phyloP scores from a whole-genome alignment of 2,888 invertebrate genomes.

The Sarcophaga subvicina region DNA sequence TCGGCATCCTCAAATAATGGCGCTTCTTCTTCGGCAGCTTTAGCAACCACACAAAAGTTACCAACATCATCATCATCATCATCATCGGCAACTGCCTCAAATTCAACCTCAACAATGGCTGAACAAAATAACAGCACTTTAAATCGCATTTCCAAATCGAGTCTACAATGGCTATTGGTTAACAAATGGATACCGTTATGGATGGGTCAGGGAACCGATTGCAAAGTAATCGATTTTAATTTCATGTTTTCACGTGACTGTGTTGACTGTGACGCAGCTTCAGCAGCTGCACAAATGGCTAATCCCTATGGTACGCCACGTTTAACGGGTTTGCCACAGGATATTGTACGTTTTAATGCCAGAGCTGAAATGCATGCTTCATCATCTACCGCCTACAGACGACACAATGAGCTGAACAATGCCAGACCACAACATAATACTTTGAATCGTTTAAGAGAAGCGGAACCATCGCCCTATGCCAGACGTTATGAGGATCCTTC shows the following conservation, averaged over 20 bases:
- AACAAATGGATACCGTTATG: constrained; percentile 86
- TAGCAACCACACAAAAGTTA: constrained; percentile 39
- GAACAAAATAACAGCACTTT: constrained; percentile 75
- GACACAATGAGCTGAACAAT: constrained; percentile 73
- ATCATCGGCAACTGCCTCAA: constrained; percentile 72
- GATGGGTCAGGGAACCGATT: constrained; percentile 84
- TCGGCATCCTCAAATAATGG: constrained; percentile 5
- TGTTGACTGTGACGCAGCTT: constrained; percentile 79
- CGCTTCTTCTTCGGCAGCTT: constrained; percentile 10
- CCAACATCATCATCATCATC: constrained; percentile 75
- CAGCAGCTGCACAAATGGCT: constrained; percentile 76
- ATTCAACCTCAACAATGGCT: constrained; percentile 71
- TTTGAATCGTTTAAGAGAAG: constrained; percentile 77
- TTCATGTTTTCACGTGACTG: constrained; percentile 82
- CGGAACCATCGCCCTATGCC: constrained; percentile 68
- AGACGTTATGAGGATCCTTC: constrained; percentile 80
- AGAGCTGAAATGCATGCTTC: constrained; percentile 75
- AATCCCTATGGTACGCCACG: constrained; percentile 78
- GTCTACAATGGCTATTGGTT: constrained; percentile 86
- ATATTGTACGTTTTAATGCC: constrained; percentile 80
- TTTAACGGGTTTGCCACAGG: constrained; percentile 76
- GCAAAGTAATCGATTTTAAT: constrained; percentile 83
- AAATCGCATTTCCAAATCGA: constrained; percentile 84
- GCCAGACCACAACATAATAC: constrained; percentile 78
- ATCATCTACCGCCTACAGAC: constrained; percentile 65